Evolutionary conservation across 2,113 vertebrate species (phyloP).

Genomic region (Bufo bufo): DNA sequence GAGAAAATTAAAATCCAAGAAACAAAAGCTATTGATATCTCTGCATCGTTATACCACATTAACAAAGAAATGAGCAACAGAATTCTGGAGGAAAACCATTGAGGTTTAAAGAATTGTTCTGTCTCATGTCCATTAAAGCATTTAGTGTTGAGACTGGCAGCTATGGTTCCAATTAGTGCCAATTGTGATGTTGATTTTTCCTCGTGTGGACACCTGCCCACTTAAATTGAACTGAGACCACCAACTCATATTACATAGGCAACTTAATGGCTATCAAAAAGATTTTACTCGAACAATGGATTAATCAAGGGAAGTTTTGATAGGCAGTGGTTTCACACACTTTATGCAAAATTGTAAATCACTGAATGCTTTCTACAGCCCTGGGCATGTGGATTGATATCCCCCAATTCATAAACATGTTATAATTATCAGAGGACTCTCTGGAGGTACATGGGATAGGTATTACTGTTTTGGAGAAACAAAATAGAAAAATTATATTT

Average conservation of each 20-base stretch:
- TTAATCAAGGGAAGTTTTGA: constrained; percentile 58
- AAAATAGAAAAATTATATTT: constrained; percentile 10
- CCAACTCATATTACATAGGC: constrained; percentile 58
- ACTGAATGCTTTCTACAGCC: constrained; percentile 24
- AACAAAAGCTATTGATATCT: constrained; percentile 54
- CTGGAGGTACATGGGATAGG: not conserved
- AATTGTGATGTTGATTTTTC: constrained; percentile 59
- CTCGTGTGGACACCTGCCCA: constrained; percentile 58
- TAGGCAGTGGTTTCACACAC: constrained; percentile 52
- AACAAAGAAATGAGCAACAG: constrained; percentile 54
- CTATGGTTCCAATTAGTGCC: constrained; percentile 57
- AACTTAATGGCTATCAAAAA: constrained; percentile 58
- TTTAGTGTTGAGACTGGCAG: constrained; percentile 59
- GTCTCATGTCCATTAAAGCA: constrained; percentile 57
- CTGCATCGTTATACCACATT: constrained; percentile 46
- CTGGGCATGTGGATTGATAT: constrained; percentile 39
- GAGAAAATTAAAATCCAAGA: constrained; percentile 45
- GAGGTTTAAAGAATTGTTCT: constrained; percentile 58
- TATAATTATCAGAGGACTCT: constrained; percentile 23
- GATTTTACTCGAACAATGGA: constrained; percentile 57
- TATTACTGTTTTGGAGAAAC: constrained; percentile 27
- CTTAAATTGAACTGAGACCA: constrained; percentile 58
- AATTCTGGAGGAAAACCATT: constrained; percentile 54
- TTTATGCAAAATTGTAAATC: constrained; percentile 55
- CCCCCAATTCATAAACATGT: constrained; percentile 43